Conservation (phyloP, 2,888 invertebrate species). For the Rhamnusium bicolor region DNA sequence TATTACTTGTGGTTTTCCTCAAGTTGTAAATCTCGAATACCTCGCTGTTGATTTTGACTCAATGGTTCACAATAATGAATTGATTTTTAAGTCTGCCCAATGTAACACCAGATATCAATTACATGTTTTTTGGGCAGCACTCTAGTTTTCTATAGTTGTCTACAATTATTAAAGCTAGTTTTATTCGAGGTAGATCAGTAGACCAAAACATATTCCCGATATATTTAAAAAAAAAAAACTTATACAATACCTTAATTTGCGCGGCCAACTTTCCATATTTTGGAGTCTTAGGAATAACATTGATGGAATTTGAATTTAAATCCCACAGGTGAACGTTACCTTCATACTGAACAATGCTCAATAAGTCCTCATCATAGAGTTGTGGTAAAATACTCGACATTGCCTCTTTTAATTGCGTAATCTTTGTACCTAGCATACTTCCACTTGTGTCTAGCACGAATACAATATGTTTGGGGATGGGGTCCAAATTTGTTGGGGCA, state of each 20-base stretch:
- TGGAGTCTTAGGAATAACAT: slow-evolving; percentile 6
- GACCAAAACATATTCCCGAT: no score
- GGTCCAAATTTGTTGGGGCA: slow-evolving; percentile 75
- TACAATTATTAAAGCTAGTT: no score
- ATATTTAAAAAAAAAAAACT: no score
- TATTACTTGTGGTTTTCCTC: no score
- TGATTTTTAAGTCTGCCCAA: no score
- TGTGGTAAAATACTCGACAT: slow-evolving; percentile 78
- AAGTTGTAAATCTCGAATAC: no score
- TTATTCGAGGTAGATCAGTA: no score
- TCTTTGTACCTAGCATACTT: slow-evolving; percentile 80
- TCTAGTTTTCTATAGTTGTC: no score
- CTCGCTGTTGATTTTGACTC: no score
- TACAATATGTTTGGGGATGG: slow-evolving; percentile 78
- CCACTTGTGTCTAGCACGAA: slow-evolving; percentile 83
- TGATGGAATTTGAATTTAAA: slow-evolving; percentile 54
- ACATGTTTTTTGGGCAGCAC: no score
- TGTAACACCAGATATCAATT: no score
- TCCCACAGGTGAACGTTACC: slow-evolving; percentile 72
- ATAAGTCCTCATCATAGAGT: slow-evolving; percentile 76
- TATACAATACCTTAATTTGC: slow-evolving; percentile 30
- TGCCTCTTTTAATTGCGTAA: slow-evolving; percentile 77
- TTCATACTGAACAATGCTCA: slow-evolving; percentile 78
- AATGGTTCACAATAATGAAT: no score
- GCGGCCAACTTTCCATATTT: slow-evolving; percentile 42